Evolutionary conservation across 1,140 invertebrate species (phyloP).

Genomic region (Oryctes rhinoceros): DNA sequence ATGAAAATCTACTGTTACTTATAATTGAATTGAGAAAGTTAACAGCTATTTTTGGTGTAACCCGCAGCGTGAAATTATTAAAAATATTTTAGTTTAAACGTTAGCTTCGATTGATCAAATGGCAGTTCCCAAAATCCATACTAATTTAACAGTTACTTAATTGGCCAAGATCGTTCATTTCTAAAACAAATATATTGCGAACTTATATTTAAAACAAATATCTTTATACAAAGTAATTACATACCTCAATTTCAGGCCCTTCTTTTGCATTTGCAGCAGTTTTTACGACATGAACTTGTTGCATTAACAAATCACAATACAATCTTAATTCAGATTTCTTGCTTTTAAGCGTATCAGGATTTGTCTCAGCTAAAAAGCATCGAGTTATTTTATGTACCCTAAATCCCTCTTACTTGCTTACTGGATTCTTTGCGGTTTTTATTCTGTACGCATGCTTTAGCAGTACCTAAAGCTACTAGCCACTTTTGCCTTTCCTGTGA

Average conservation of each 20-base stretch:
- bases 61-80: too few relatives aligned
- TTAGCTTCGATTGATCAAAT: too few relatives aligned
- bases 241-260: constrained; percentile 71
- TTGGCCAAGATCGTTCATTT: too few relatives aligned
- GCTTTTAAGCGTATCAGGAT: constrained; percentile 68
- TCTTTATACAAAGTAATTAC: constrained; percentile 12
- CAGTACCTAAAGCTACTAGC: constrained; percentile 80
- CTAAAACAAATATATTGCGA: too few relatives aligned
- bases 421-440: constrained; percentile 61
- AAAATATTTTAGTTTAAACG: too few relatives aligned
- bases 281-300: constrained; percentile 83
- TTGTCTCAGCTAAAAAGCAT: constrained; percentile 53
- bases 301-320: constrained; percentile 85
- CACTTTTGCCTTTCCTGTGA: constrained; percentile 81
- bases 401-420: constrained; percentile 48
- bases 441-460: constrained; percentile 76
- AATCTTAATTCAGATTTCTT: constrained; percentile 82
- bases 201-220: too few relatives aligned
- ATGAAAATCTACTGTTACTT: too few relatives aligned
- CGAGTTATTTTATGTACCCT: neutral
- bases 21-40: too few relatives aligned
- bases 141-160: too few relatives aligned
- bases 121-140: too few relatives aligned
- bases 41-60: too few relatives aligned
- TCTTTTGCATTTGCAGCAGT: constrained; percentile 68